A percentile compares a stretch with the other conserved stretches of the same genome.
Evolutionary conservation across 2,888 invertebrate species (phyloP).

Genomic region (Labia minor): DNA sequence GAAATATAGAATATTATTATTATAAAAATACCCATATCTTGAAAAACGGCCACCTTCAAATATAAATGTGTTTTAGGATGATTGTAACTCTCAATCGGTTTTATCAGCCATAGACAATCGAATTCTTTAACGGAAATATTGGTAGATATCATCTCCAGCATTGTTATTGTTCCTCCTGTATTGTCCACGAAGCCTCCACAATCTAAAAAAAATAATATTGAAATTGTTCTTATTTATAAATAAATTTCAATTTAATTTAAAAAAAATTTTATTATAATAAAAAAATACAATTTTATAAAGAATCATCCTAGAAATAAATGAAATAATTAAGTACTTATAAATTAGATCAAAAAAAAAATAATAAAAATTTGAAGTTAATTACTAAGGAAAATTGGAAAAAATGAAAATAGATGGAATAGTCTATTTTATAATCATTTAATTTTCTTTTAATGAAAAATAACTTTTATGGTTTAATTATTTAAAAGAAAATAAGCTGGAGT

Average conservation of each 20-base stretch:
- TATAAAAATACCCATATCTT: conserved; percentile 46
- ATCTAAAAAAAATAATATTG: conserved; percentile 38
- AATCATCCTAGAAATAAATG: no score
- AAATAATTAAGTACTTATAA: no score
- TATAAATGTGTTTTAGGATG: conserved; percentile 58
- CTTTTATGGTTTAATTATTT: no score
- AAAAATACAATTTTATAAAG: no score
- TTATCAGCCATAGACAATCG: conserved; percentile 62
- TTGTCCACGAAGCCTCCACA: conserved; percentile 61
- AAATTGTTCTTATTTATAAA: background rate
- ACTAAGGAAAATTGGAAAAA: no score
- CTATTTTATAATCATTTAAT: no score
- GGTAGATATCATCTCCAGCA: conserved; percentile 56
- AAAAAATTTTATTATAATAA: background rate
- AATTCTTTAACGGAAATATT: conserved; percentile 39
- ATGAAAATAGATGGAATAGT: no score
- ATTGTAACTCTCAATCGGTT: conserved; percentile 50
- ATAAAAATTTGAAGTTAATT: no score
- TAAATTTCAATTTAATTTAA: background rate
- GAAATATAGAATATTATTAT: conserved; percentile 14
- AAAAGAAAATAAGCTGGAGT: no score
- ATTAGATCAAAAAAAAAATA: no score
- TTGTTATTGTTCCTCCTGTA: conserved; percentile 59
- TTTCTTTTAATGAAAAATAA: no score
- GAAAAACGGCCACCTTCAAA: conserved; percentile 47